These are phyloP conservation scores for Myripristis murdjan DNA, from an alignment of 2,797 vertebrate genomes.

Conservation along the genomic window DNA sequence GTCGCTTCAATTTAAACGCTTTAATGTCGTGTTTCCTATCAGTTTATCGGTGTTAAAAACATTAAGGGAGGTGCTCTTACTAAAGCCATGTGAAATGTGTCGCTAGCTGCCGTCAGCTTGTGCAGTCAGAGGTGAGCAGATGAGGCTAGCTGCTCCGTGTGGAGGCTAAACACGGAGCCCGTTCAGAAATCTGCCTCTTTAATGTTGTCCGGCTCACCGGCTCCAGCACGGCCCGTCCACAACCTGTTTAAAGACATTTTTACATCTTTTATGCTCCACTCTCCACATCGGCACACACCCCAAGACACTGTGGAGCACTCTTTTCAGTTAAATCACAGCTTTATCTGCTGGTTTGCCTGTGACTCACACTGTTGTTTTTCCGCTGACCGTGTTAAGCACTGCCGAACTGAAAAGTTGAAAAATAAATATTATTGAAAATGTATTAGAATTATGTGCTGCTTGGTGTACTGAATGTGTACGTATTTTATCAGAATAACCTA, in stretches of 20 bases:
- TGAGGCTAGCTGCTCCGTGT: too few relatives aligned
- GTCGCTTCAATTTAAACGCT: not conserved
- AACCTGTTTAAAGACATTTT: not conserved
- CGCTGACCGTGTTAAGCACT: too few relatives aligned
- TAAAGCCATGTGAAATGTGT: not conserved
- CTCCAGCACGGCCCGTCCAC: accelerated
- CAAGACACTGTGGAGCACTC: too few relatives aligned
- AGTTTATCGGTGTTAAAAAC: accelerated
- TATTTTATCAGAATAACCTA: not conserved
- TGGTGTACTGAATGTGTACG: not conserved
- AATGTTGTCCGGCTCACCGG: not conserved
- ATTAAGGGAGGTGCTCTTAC: accelerated
- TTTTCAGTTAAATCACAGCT: not conserved
- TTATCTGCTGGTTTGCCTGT: not conserved
- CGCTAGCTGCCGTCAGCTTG: not conserved
- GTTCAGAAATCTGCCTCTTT: not conserved
- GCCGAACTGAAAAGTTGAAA: not conserved
- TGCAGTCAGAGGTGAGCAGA: too few relatives aligned
- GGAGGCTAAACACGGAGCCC: not conserved
- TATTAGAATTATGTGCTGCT: accelerated
- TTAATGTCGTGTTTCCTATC: not conserved
- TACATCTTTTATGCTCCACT: accelerated
- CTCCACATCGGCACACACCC: not conserved
- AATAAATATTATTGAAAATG: too few relatives aligned
- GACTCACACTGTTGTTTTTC: not conserved